Conservation (phyloP, 2,113 vertebrate genomes). For the Podarcis muralis region DNA sequence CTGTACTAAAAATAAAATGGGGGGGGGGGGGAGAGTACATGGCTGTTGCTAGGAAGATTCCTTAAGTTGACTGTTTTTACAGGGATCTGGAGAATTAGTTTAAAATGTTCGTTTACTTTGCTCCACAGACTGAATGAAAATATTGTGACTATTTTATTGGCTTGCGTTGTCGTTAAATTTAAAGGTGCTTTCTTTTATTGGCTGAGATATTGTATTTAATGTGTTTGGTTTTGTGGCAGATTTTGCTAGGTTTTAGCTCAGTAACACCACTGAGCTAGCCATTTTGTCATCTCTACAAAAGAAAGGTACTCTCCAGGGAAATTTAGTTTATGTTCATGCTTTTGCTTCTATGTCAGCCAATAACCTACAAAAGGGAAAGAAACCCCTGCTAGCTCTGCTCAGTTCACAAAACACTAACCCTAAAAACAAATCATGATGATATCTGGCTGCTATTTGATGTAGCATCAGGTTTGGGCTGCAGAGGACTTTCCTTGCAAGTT, state of each 20-base stretch:
- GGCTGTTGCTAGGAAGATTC: neutral
- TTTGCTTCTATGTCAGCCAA: slow-evolving; percentile 57
- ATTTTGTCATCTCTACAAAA: slow-evolving; percentile 61
- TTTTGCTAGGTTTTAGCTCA: slow-evolving; percentile 47
- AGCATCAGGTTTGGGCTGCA: neutral
- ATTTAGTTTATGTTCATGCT: slow-evolving; percentile 60
- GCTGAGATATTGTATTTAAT: slow-evolving; percentile 34
- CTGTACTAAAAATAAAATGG: rapidly evolving
- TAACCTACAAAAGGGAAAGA: slow-evolving; percentile 38
- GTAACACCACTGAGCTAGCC: slow-evolving; percentile 31
- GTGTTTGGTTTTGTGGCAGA: slow-evolving; percentile 41
- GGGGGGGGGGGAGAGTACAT: rapidly evolving
- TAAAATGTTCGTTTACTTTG: rapidly evolving
- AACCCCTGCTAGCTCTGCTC: slow-evolving; percentile 48
- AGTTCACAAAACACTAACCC: slow-evolving; percentile 50
- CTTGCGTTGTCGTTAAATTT: slow-evolving; percentile 2
- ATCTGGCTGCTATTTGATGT: slow-evolving; percentile 19
- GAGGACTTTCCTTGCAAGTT: neutral
- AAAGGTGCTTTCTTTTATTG: slow-evolving; percentile 35
- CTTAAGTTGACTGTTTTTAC: neutral
- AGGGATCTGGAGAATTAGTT: neutral
- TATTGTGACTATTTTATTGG: neutral
- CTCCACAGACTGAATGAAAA: neutral
- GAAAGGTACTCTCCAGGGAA: slow-evolving; percentile 57
- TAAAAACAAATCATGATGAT: slow-evolving; percentile 50